Base-by-base conservation (phyloP, 92 coral and sea anemone genomes). In the Pocillopora grandis region DNA sequence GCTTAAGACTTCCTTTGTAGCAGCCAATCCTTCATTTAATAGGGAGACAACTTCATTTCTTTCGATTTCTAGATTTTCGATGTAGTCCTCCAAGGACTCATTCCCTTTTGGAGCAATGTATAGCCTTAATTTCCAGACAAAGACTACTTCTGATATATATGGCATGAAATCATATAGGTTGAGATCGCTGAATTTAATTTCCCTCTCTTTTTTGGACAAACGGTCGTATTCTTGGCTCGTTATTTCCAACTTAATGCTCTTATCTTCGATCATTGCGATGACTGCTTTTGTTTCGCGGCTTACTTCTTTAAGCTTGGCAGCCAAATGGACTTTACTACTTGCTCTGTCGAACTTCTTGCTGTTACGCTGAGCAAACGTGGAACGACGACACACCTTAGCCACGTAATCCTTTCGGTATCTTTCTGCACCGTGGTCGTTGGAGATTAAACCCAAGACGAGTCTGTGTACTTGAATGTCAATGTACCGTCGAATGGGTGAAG, bases 401-500 rank as follows among this genome's bases (percentile, higher is more conserved):
- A 96, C 76, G 14, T 96, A 89, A 2, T 92, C 98, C 49, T 75
- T 70, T 9, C 73, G 55, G 14, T 63, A 27, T 52, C n/a, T 36
- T 21, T 80, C 74, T 36, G 73, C 20, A 33, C 18, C 33, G 42
- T 21, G 69, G 19, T 11, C 66, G 55, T 62, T 36, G 2, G 11
- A 18, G 57, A 78, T 61, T 7, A 64, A 31, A 17, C 61, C 15
- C 37, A 90, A 35, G 14, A 95, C 76, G 57, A 88, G 89, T 67
- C 98, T 95, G 70, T 95, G 98, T 15, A 93, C 97, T 11, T 87
- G 88, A 17, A 95, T 84, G 79, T 95, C 98, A 10, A 95, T 82
- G 85, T 93, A 95, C 11, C 98, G 98, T 55, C 98, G 92, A 62
- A 93, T 95, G 16, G 98, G 98, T 64, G 98, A 95, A 9, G 98